A percentile compares a stretch with the other conserved stretches of the same genome.
Conservation (phyloP, 2,113 vertebrate species). For the Psephotus haematonotus region DNA sequence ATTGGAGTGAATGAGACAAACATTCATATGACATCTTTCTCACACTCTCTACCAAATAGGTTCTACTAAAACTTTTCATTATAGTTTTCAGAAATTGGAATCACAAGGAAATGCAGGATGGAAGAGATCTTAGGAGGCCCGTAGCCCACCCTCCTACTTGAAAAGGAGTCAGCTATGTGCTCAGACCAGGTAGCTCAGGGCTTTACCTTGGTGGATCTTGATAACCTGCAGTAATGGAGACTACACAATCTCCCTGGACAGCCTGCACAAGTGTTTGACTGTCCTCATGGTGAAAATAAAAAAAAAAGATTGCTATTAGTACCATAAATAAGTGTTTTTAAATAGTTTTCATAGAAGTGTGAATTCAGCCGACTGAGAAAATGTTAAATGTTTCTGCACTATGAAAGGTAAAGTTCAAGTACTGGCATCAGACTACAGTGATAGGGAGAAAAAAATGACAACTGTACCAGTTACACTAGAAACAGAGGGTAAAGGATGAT, state of each 20-base stretch:
- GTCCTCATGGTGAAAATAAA: not conserved
- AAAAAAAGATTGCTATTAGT: not conserved
- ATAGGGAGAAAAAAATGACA: not conserved
- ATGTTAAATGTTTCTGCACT: not conserved
- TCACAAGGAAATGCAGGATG: not conserved
- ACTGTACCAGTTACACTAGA: not conserved
- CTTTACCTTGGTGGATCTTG: not conserved
- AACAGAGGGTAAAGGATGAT: not conserved
- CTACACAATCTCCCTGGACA: not conserved
- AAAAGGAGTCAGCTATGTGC: not conserved
- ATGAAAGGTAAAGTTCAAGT: not conserved
- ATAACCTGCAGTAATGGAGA: not conserved
- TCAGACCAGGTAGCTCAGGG: fast-evolving
- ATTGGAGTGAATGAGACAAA: not conserved
- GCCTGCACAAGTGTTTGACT: not conserved
- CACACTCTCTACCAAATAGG: not conserved
- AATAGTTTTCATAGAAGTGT: not conserved
- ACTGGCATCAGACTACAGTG: not conserved
- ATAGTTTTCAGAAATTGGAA: not conserved
- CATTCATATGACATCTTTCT: not conserved
- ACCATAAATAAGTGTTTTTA: not conserved
- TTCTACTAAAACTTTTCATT: not conserved
- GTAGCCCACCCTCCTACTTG: not conserved
- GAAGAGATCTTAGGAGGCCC: not conserved
- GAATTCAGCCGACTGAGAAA: not conserved